Base-by-base conservation (phyloP, 2,888 invertebrate genomes). In the Seira musarum region DNA sequence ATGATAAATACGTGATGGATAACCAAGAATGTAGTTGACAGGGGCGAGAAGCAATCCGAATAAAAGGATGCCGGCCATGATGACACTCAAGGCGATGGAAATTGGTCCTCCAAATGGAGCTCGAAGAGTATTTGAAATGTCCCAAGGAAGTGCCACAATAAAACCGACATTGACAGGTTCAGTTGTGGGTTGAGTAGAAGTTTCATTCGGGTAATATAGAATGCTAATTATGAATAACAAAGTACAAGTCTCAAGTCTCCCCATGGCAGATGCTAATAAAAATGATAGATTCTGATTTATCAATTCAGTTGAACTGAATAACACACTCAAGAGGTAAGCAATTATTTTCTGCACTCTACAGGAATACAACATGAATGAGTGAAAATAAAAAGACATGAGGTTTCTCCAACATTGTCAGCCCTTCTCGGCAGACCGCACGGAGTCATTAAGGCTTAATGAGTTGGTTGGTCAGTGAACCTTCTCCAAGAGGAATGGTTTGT, bases 61-160 rank as follows among this genome's bases (percentile, higher is more conserved):
- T 17, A 85, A 63, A 79, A 85, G 79, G 17, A 83, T 82, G 6
- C 82, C 0, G 2, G 85, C 81, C 40, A 87, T 70, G 21, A 78
- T 24, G 8, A 65, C 85, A 2, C 83, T 77, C 21, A 86, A 63
- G 6, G 53, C 71, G 10, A 83, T 63, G 0, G 83, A 74, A 0
- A 83, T 40, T 25, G 83, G 83, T 10, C 81, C 83, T 21, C 81
- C 83, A 19, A 83, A 17, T 5, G 85, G 85, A 3, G 85, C 84
- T 19, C 86, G 21, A 0, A 86, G 64, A 1, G 83, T 87, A 63
- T 87, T 87, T 0, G 84, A 68, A 35, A 87, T 72, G 57, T 87
- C 87, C 74, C 83, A 87, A 1, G 87, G 87, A 13, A 85, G 5
- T 0, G 85, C 83, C 21, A 72, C 83, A 73, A 84, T 83, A n/a